Evolutionary conservation across 2,797 vertebrate genomes (phyloP).

Genomic region (Oryzias sinensis): DNA sequence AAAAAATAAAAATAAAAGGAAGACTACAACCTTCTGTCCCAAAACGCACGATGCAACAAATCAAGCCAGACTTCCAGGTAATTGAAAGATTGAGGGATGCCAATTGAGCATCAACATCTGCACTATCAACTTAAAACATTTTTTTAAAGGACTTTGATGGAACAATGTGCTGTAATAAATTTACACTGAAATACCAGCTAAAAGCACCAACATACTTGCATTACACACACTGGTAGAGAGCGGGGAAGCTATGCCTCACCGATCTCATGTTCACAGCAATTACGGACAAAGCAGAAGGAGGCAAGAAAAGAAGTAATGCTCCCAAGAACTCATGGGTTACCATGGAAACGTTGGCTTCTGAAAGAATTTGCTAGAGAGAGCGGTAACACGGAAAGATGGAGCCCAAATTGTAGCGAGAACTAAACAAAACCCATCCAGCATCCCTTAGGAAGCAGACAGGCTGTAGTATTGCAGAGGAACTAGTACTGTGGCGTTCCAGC

Average conservation of each 20-base stretch:
- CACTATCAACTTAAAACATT: background rate
- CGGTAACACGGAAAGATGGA: conserved; percentile 64
- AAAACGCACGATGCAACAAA: conserved; percentile 14
- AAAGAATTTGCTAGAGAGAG: conserved; percentile 69
- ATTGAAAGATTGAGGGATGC: conserved; percentile 25
- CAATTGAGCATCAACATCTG: conserved; percentile 21
- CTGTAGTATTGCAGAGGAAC: conserved; percentile 37
- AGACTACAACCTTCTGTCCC: conserved; percentile 2
- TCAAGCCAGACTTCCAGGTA: conserved; percentile 12
- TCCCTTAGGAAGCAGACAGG: conserved; percentile 49
- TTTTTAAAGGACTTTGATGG: conserved; percentile 20
- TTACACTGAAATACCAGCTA: conserved; percentile 37
- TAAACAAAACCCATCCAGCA: conserved; percentile 47
- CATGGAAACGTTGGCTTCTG: conserved; percentile 75
- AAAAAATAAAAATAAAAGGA: no score
- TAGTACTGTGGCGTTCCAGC: conserved; percentile 29
- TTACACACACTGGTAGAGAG: conserved; percentile 28
- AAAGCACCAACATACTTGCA: conserved; percentile 23
- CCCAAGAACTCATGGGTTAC: conserved; percentile 71
- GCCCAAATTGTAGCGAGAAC: conserved; percentile 68
- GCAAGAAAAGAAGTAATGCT: conserved; percentile 67
- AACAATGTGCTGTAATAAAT: conserved; percentile 28
- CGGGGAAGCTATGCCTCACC: conserved; percentile 51
- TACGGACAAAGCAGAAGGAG: conserved; percentile 71
- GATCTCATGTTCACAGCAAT: conserved; percentile 68